These are phyloP conservation scores for Capitella teleta DNA, from an alignment of 1,140 invertebrate species.

Conservation along the genomic window DNA sequence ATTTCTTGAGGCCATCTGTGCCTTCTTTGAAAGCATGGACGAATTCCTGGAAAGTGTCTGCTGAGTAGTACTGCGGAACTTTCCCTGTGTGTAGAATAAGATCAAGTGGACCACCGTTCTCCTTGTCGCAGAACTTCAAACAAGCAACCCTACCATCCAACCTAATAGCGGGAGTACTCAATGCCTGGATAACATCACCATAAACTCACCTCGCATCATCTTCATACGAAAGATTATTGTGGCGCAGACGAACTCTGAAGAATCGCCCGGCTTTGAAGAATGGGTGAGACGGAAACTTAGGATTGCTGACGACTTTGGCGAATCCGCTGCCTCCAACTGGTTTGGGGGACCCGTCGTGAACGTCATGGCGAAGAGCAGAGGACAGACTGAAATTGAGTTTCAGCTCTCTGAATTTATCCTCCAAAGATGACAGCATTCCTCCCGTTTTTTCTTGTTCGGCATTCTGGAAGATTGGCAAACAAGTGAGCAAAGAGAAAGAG, in stretches of 20 bases:
- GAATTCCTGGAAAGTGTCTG: neutral
- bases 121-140: constrained; percentile 4
- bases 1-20: neutral
- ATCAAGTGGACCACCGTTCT: constrained; percentile 1
- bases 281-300: constrained; percentile 1
- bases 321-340: constrained; percentile 5
- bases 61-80: neutral
- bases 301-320: constrained; percentile 3
- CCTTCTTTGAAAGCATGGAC: neutral
- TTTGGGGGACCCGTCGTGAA: neutral
- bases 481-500: no score
- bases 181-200: no score
- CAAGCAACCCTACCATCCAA: constrained; percentile 3
- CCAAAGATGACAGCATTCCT: no score
- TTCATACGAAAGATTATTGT: constrained; percentile 6
- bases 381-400: no score
- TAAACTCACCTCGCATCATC: no score
- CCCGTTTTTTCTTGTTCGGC: no score
- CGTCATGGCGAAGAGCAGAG: neutral
- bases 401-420: no score
- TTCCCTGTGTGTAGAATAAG: constrained; percentile 3
- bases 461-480: no score
- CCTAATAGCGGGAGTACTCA: no score
- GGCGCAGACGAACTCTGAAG: constrained; percentile 1
- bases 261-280: constrained; percentile 5